A percentile compares a stretch with the other conserved stretches of the same genome.
Conservation (phyloP, 2,888 invertebrate genomes). For the Orchestes rusci region DNA sequence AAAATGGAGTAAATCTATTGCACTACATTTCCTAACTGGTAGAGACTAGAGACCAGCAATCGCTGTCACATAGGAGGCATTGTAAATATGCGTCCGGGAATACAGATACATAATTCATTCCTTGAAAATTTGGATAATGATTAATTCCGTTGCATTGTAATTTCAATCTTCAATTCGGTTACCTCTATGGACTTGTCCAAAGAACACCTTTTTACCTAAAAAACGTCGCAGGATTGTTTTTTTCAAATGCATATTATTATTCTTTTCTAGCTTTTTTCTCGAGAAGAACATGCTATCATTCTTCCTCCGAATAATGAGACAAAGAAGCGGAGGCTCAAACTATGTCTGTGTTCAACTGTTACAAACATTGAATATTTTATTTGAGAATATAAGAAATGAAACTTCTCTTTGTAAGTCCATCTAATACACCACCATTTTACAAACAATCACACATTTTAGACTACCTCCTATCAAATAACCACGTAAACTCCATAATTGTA, state of each 20-base stretch:
- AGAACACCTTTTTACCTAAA: not conserved
- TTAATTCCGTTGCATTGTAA: too few relatives aligned
- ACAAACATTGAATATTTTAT: constrained; percentile 96
- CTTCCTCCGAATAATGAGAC: constrained; percentile 94
- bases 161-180: too few relatives aligned
- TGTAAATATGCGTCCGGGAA: too few relatives aligned
- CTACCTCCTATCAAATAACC: constrained; percentile 98
- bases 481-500: constrained; percentile 98
- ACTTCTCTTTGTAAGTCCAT: constrained; percentile 90
- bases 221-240: not conserved
- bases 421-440: too few relatives aligned
- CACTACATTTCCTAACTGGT: too few relatives aligned
- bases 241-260: not conserved
- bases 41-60: too few relatives aligned
- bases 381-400: constrained; percentile 98
- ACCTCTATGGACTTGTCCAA: too few relatives aligned
- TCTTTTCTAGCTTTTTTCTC: constrained; percentile 76
- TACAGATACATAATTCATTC: too few relatives aligned
- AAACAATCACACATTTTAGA: too few relatives aligned
- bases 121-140: too few relatives aligned
- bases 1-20: too few relatives aligned
- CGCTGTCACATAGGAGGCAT: too few relatives aligned
- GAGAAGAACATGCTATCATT: constrained; percentile 99
- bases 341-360: constrained; percentile 96
- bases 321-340: constrained; percentile 87